A percentile compares a stretch with the other conserved stretches of the same genome.
Conservation (phyloP, 37 sponge, comb jelly and placozoan species). For the Ianthella basta region DNA sequence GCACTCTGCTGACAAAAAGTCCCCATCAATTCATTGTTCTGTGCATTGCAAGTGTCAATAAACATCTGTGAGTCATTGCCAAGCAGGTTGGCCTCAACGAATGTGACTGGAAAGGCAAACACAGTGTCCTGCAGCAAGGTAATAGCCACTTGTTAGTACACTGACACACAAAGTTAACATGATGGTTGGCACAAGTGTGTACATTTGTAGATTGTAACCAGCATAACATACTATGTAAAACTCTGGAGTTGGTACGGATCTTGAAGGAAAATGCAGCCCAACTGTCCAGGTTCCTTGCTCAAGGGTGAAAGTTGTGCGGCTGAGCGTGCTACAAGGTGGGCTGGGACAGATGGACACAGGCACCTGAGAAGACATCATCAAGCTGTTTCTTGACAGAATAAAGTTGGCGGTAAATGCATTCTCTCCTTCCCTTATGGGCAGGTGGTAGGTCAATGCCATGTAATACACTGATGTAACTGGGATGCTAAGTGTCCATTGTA, state of each 20-base stretch:
- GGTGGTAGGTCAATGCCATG: not conserved
- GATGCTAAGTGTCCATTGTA: conserved; percentile 14
- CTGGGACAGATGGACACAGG: not conserved
- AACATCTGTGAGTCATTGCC: not conserved
- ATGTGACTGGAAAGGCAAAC: not conserved
- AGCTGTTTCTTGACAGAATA: not conserved
- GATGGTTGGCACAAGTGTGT: too few relatives aligned
- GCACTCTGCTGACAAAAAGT: conserved; percentile 1
- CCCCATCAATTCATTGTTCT: not conserved
- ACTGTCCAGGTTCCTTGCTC: conserved; percentile 11
- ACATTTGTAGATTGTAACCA: too few relatives aligned
- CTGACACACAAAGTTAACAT: too few relatives aligned
- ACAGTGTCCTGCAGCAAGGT: conserved; percentile 5
- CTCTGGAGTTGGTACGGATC: not conserved
- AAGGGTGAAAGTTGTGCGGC: not conserved
- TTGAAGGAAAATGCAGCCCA: not conserved
- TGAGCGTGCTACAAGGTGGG: conserved; percentile 7
- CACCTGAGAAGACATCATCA: not conserved
- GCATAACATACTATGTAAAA: conserved; percentile 21
- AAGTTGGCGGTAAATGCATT: not conserved
- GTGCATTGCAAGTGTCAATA: conserved; percentile 18
- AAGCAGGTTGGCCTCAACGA: not conserved
- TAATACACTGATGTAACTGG: not conserved
- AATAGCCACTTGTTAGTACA: too few relatives aligned
- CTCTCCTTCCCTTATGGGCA: not conserved